Percentiles rank a stretch among this genome's conserved stretches.
Evolutionary conservation across 2,113 vertebrate genomes (phyloP).

Genomic region (Eptatretus burgeri): DNA sequence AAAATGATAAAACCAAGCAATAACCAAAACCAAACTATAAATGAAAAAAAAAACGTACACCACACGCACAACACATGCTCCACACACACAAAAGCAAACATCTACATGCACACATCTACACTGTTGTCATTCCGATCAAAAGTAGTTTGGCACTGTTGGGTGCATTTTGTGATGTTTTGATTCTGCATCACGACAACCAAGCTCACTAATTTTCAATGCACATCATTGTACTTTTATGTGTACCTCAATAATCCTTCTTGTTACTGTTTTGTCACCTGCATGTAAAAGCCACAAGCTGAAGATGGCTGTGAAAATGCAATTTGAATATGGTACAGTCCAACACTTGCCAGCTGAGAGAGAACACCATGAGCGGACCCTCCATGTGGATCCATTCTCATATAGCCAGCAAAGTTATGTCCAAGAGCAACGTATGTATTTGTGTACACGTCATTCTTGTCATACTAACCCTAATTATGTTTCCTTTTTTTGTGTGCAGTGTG

Average conservation of each 20-base stretch:
- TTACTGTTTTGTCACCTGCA: no score
- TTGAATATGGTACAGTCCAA: conserved; percentile 46
- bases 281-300: conserved; percentile 47
- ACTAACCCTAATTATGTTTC: background rate
- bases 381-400: conserved; percentile 21
- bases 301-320: conserved; percentile 47
- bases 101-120: no score
- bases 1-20: no score
- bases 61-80: no score
- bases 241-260: background rate
- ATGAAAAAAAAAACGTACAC: no score
- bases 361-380: conserved; percentile 29
- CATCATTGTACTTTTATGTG: background rate
- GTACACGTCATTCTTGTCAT: background rate
- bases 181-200: no score
- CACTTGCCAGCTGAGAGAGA: conserved; percentile 79
- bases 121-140: no score
- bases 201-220: background rate
- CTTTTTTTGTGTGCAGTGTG: background rate
- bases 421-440: conserved; percentile 28
- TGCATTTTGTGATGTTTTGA: no score
- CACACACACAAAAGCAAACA: no score
- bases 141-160: no score
- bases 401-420: conserved; percentile 26
- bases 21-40: no score